These are phyloP conservation scores for Chouioia cunea DNA, from an alignment of 2,888 invertebrate species.

Conservation along the genomic window DNA sequence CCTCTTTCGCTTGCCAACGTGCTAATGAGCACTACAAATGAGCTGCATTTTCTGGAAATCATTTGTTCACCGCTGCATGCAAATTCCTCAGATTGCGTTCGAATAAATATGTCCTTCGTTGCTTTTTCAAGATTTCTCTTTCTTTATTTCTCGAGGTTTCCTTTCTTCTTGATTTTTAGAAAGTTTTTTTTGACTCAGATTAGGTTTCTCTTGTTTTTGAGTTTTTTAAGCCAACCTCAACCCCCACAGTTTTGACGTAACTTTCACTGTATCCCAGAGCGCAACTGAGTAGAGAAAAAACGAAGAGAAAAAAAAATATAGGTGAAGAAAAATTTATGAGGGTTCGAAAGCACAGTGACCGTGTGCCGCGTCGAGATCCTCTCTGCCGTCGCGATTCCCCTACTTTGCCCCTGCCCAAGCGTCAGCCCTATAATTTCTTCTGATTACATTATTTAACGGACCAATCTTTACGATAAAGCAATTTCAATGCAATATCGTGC, in stretches of 20 bases:
- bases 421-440: slow-evolving; percentile 42
- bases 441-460: slow-evolving; percentile 24
- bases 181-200: neutral
- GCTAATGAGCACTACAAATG: neutral
- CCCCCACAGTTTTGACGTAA: slow-evolving; percentile 39
- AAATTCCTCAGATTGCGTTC: neutral
- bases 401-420: neutral
- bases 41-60: neutral
- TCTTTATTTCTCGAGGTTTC: slow-evolving; percentile 1
- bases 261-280: slow-evolving; percentile 35
- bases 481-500: too few species aligned
- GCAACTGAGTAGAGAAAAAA: slow-evolving; percentile 46
- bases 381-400: neutral
- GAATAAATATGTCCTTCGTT: too few species aligned
- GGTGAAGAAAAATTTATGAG: slow-evolving; percentile 61
- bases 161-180: slow-evolving; percentile 22
- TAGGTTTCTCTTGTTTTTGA: neutral
- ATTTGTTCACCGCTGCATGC: neutral
- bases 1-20: neutral
- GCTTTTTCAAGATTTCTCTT: slow-evolving; percentile 25
- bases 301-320: slow-evolving; percentile 55
- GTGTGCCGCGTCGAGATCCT: slow-evolving; percentile 23
- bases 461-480: neutral
- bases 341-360: slow-evolving; percentile 48
- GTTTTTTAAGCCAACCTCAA: slow-evolving; percentile 24